These are phyloP conservation scores for Manis crassicaudata DNA, from an alignment of 2,797 vertebrate genomes.

Conservation along the genomic window DNA sequence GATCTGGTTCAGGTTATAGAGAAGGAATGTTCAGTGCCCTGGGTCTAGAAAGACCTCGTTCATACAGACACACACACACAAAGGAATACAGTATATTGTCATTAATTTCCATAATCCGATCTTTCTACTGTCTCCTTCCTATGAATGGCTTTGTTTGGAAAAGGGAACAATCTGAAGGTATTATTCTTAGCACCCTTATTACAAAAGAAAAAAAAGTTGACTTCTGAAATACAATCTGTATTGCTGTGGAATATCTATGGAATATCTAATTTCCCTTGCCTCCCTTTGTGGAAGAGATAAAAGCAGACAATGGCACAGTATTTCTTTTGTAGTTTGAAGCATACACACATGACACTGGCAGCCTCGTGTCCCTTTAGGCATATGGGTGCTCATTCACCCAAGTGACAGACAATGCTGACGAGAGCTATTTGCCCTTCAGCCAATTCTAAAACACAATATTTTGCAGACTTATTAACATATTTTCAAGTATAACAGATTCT, in stretches of 20 bases:
- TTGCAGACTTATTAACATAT: slow-evolving; percentile 29
- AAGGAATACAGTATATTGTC: slow-evolving; percentile 60
- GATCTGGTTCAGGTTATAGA: slow-evolving; percentile 67
- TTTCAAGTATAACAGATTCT: slow-evolving; percentile 33
- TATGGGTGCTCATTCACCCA: neutral
- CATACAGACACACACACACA: slow-evolving; percentile 33
- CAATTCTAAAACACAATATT: slow-evolving; percentile 33
- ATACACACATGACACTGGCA: neutral
- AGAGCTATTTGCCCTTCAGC: slow-evolving; percentile 9
- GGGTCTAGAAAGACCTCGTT: slow-evolving; percentile 69
- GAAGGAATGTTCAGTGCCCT: slow-evolving; percentile 68
- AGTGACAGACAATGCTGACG: neutral
- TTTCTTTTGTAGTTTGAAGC: neutral
- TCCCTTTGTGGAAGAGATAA: neutral
- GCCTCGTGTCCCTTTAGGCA: neutral
- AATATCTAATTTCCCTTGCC: neutral
- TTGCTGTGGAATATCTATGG: neutral
- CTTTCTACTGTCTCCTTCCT: slow-evolving; percentile 71
- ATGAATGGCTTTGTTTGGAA: slow-evolving; percentile 66
- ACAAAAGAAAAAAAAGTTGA: neutral
- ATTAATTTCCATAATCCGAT: slow-evolving; percentile 83
- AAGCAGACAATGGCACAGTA: neutral
- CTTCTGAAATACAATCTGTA: neutral
- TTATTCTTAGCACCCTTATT: neutral
- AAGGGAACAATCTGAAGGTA: slow-evolving; percentile 35